These are phyloP conservation scores for Lepidocolaptes lacrymiger DNA, from an alignment of 2,797 vertebrate species.

Conservation along the genomic window DNA sequence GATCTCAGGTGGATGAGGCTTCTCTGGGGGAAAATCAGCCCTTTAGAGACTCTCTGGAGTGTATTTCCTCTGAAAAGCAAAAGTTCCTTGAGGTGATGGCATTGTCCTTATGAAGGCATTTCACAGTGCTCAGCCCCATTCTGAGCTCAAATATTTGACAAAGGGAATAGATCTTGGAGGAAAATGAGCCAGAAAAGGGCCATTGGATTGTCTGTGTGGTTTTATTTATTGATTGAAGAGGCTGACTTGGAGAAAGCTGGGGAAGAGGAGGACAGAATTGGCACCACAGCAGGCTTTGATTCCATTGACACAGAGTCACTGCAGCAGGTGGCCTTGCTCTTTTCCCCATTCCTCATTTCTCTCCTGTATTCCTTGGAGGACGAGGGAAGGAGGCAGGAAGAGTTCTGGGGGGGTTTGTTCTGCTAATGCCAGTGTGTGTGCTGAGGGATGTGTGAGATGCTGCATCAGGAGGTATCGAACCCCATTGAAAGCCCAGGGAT, in stretches of 20 bases:
- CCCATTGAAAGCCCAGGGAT: not conserved
- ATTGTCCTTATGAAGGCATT: not conserved
- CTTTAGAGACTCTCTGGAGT: not conserved
- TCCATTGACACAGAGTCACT: not conserved
- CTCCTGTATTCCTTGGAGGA: not conserved
- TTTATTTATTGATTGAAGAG: not conserved
- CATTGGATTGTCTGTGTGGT: not conserved
- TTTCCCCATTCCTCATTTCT: not conserved
- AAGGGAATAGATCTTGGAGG: not conserved
- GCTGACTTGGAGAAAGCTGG: not conserved
- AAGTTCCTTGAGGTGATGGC: not conserved
- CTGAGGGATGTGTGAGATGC: rapidly evolving
- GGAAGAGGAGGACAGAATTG: not conserved
- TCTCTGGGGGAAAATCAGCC: not conserved
- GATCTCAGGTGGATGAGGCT: not conserved
- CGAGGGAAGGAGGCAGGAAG: no score
- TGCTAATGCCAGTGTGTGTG: not conserved
- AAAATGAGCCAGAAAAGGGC: not conserved
- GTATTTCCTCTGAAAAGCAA: not conserved
- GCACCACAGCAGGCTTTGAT: not conserved
- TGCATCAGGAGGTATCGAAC: not conserved
- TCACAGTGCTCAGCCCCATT: not conserved
- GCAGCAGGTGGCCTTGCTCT: not conserved
- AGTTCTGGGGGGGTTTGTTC: not conserved
- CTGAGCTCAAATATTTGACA: not conserved